Conservation (phyloP, 2,888 invertebrate species). For the Mythimna lalbum region DNA sequence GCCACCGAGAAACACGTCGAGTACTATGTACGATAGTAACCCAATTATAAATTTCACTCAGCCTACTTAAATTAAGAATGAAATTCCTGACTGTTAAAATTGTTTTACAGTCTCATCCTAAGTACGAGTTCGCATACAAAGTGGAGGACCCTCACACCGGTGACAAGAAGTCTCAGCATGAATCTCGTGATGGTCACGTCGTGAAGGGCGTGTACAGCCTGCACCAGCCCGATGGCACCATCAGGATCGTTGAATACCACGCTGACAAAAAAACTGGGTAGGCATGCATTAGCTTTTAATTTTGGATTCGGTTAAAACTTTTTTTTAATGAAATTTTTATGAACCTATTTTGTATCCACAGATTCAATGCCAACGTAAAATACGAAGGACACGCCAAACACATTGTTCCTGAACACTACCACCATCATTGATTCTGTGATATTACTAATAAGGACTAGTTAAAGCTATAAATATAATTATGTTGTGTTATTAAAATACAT, state of each 20-base stretch:
- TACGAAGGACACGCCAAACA: conserved; percentile 14
- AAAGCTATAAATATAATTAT: conserved; percentile 17
- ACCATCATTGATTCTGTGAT: conserved; percentile 35
- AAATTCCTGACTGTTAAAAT: background rate
- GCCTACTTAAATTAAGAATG: background rate
- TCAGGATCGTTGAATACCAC: conserved; percentile 49
- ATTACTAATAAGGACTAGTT: conserved; percentile 4
- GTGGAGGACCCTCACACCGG: conserved; percentile 30
- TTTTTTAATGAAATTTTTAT: no score
- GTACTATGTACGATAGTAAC: conserved; percentile 24
- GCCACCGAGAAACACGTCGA: conserved; percentile 59
- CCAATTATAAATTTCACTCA: background rate
- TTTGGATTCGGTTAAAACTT: background rate
- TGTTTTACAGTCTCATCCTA: conserved; percentile 72
- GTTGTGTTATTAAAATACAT: background rate
- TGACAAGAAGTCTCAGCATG: background rate
- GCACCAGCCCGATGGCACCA: background rate
- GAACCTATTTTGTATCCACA: background rate
- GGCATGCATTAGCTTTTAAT: background rate
- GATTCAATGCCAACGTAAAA: conserved; percentile 26
- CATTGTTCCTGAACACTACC: conserved; percentile 21
- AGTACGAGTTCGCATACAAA: conserved; percentile 15
- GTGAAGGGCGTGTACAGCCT: conserved; percentile 5
- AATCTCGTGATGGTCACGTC: background rate
- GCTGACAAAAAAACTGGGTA: conserved; percentile 53